These are phyloP conservation scores for Drosophila sechellia DNA, from an alignment of 1,140 invertebrate genomes.

Conservation along the genomic window DNA sequence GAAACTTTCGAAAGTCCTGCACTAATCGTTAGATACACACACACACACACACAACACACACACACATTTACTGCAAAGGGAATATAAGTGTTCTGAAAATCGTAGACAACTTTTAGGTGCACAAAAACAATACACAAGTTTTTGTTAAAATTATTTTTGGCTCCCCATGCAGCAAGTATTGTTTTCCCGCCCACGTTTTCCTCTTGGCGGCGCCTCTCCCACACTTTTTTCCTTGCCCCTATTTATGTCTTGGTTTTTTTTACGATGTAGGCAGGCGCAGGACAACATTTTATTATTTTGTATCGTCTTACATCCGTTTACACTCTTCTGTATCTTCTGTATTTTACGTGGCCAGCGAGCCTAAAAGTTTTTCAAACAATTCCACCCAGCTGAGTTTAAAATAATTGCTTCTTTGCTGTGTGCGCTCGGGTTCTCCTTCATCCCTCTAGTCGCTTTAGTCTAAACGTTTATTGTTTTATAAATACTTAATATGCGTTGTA, in stretches of 20 bases:
- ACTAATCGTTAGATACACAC: constrained; percentile 66
- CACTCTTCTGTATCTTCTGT: constrained; percentile 49
- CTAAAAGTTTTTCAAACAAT: constrained; percentile 44
- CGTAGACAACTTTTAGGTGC: constrained; percentile 61
- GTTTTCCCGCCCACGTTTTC: constrained; percentile 23
- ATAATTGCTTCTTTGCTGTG: constrained; percentile 57
- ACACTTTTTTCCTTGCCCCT: constrained; percentile 11
- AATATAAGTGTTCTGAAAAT: constrained; percentile 13
- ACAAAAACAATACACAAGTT: constrained; percentile 45
- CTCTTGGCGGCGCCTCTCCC: constrained; percentile 22
- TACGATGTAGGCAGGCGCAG: constrained; percentile 37
- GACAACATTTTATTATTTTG: constrained; percentile 76
- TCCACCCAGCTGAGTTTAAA: constrained; percentile 33
- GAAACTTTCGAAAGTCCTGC: constrained; percentile 73
- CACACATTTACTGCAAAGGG: neutral
- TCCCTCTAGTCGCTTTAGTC: constrained; percentile 13
- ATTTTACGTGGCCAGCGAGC: constrained; percentile 46
- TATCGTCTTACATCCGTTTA: constrained; percentile 75
- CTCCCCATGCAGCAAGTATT: constrained; percentile 47
- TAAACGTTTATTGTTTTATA: constrained; percentile 80
- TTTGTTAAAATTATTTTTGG: constrained; percentile 54
- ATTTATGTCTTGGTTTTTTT: constrained; percentile 61
- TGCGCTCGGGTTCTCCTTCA: constrained; percentile 4
- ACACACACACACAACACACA: too few species aligned
- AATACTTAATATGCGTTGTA: constrained; percentile 78